Evolutionary conservation across 2,888 invertebrate genomes (phyloP).

Genomic region (Phaonia tiefii): DNA sequence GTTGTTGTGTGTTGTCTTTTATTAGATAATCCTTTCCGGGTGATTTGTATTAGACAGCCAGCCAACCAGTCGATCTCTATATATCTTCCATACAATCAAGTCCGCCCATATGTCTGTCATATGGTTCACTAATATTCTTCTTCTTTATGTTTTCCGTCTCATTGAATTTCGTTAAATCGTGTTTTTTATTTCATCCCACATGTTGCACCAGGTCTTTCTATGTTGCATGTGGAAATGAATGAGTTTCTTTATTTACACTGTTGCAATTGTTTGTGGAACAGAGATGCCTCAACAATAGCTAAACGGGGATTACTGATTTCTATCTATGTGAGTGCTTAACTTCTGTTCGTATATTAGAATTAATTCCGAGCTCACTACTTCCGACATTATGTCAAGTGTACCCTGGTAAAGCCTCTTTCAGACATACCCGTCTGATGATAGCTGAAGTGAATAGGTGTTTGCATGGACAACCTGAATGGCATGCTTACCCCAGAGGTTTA

Average conservation of each 20-base stretch:
- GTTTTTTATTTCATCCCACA: constrained; percentile 38
- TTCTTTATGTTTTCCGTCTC: not conserved
- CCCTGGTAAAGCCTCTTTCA: too few relatives aligned
- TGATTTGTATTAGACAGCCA: constrained; percentile 56
- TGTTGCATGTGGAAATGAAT: constrained; percentile 56
- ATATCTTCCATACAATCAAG: constrained; percentile 18
- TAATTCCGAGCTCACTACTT: too few relatives aligned
- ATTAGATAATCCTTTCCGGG: constrained; percentile 67
- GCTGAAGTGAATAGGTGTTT: too few relatives aligned
- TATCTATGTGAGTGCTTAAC: too few relatives aligned
- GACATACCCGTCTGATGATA: too few relatives aligned
- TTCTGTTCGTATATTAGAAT: too few relatives aligned
- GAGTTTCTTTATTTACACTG: constrained; percentile 53
- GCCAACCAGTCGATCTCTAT: not conserved
- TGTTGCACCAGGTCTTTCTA: constrained; percentile 47
- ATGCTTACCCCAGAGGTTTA: too few relatives aligned
- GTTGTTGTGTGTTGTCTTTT: constrained; percentile 35
- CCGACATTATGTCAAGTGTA: too few relatives aligned
- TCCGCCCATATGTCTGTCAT: not conserved
- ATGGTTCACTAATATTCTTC: not conserved
- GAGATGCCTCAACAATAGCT: not conserved
- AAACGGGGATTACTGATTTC: too few relatives aligned
- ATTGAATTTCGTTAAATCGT: not conserved
- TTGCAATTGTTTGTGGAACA: constrained; percentile 6
- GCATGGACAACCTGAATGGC: too few relatives aligned